Conservation (phyloP, 1,140 invertebrate species). For the Dufourea novaeangliae region DNA sequence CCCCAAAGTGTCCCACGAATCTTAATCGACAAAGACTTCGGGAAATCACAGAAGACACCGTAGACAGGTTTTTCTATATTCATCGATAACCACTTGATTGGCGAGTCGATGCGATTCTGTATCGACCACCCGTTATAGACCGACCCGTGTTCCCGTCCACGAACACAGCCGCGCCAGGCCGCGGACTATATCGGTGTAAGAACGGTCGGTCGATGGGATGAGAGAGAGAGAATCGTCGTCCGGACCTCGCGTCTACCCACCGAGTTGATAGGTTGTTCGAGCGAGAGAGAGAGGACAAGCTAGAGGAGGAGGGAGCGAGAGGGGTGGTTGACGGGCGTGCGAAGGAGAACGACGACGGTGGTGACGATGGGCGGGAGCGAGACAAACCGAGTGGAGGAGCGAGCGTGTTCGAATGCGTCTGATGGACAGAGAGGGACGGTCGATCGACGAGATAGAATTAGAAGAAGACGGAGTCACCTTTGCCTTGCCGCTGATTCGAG, state of each 20-base stretch:
- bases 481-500: slow-evolving; percentile 47
- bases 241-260: slow-evolving; percentile 79
- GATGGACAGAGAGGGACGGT: slow-evolving; percentile 75
- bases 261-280: slow-evolving; percentile 82
- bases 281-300: slow-evolving; percentile 74
- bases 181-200: slow-evolving; percentile 79
- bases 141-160: slow-evolving; percentile 73
- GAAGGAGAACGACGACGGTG: slow-evolving; percentile 48
- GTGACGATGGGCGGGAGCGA: slow-evolving; percentile 14
- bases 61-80: no score
- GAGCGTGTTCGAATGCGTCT: slow-evolving; percentile 61
- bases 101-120: not conserved
- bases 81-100: no score
- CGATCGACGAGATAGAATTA: slow-evolving; percentile 80
- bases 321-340: slow-evolving; percentile 30
- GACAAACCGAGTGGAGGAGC: not conserved
- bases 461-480: slow-evolving; percentile 71
- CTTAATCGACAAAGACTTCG: no score
- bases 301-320: slow-evolving; percentile 39
- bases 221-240: slow-evolving; percentile 78
- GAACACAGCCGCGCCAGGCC: slow-evolving; percentile 72
- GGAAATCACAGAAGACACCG: no score
- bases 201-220: slow-evolving; percentile 80
- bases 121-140: slow-evolving; percentile 67
- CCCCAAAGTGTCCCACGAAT: no score